Base-by-base conservation (phyloP, 2,888 invertebrate genomes). In the Metalampra italica region DNA sequence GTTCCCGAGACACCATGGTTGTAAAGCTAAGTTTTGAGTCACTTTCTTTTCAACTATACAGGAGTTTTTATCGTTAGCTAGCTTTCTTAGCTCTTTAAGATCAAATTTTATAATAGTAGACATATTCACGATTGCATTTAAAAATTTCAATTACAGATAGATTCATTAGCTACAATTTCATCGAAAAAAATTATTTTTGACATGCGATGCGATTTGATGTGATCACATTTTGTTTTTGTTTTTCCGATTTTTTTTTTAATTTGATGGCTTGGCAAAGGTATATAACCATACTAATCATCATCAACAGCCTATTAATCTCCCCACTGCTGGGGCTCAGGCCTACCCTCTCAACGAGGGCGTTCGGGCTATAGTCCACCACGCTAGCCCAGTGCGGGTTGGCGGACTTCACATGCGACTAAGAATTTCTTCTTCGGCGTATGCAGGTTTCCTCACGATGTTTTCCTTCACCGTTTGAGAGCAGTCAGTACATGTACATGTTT, bases 1-100 rank as follows among this genome's bases (percentile, higher is more conserved):
- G 62, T 93, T 90, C 34, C 90, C 90, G 41, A 93, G 78, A 66
- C 93, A 92, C 85, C 91, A 91, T 7, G 93, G 93, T 69, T 92
- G 92, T 44, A 93, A 66, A 0, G 91, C 90, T 46, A 93, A 61
- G 60, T 92, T 92, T 68, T 91, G 90, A 15, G 81, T 90, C 8
- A 88, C 81, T 65, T 77, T 88, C 64, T 91, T 91, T 55, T 90
- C 87, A 55, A 83, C 65, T 32, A 93, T 91, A 68, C 91, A 91
- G 0, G 92, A 91, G 55, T 91, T 90, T 57, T 90, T 87, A 53
- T 91, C 90, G 57, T 82, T 84, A 3, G 90, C 68, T 55, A 93
- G 76, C 56, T 85, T 90, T 49, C 79, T 76, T 47, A 93, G 72
- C 59, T 92, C 91, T 59, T 88, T 82, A 42, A 86, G 64, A 51